Evolutionary conservation across 2,888 invertebrate species (phyloP).

Genomic region (Cheilosia variabilis): DNA sequence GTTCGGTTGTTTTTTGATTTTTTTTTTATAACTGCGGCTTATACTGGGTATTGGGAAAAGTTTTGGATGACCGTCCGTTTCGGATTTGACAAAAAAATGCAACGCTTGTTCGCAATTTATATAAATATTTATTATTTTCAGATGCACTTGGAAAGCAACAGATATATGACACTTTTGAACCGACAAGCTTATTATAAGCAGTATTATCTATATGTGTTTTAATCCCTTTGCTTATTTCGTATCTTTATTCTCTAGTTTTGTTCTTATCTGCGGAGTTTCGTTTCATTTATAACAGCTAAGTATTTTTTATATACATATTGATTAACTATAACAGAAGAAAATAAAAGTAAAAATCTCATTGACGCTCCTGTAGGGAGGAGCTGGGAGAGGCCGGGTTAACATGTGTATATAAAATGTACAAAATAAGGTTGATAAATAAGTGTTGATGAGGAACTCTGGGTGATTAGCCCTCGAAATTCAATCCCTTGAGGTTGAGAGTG

Average conservation of each 20-base stretch:
- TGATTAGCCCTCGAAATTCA: conserved; percentile 28
- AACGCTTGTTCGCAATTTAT: neutral
- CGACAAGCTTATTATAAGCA: conserved; percentile 64
- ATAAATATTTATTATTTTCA: conserved; percentile 18
- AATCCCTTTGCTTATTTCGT: conserved; percentile 4
- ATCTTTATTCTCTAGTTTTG: neutral
- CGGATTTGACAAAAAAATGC: neutral
- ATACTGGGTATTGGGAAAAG: neutral
- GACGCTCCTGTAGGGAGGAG: neutral
- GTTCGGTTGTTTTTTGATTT: too few relatives aligned
- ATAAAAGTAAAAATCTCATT: neutral
- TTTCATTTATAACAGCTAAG: conserved; percentile 3
- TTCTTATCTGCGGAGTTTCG: neutral
- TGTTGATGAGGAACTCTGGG: conserved; percentile 40
- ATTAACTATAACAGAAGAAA: conserved; percentile 1
- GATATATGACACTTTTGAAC: conserved; percentile 44
- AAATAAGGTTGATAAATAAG: conserved; percentile 20
- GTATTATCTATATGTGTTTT: conserved; percentile 30
- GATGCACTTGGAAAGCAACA: conserved; percentile 42
- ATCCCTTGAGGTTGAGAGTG: conserved; percentile 47
- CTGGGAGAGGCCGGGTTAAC: neutral
- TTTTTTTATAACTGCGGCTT: neutral
- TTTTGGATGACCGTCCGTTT: neutral
- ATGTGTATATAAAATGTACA: conserved; percentile 25
- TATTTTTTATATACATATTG: conserved; percentile 6